phyloP scores from a whole-genome alignment of 1,140 invertebrate genomes.

The Riptortus pedestris region DNA sequence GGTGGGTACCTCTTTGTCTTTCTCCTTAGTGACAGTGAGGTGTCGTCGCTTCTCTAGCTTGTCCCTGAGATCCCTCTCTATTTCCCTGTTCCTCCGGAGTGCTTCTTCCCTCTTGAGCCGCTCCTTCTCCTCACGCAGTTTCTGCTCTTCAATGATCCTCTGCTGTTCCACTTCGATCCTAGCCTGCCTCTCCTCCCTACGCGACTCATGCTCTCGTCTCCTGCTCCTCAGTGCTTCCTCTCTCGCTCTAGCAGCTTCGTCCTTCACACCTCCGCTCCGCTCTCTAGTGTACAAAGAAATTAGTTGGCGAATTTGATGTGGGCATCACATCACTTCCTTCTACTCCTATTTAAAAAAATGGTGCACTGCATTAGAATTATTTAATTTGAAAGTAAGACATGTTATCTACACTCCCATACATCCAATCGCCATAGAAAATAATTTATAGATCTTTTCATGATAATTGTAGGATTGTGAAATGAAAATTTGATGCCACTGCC shows the following conservation, averaged over 20 bases:
- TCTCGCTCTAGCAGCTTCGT: conserved; percentile 40
- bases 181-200: conserved; percentile 13
- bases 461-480: too few relatives aligned
- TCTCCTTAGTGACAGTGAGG: conserved; percentile 10
- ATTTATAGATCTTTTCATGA: too few relatives aligned
- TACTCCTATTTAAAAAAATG: too few relatives aligned
- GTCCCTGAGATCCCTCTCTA: conserved; percentile 7
- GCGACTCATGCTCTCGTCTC: conserved; percentile 6
- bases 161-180: conserved; percentile 22
- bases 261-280: not conserved
- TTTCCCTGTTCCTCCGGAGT: conserved; percentile 5
- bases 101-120: conserved; percentile 22
- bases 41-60: conserved; percentile 19
- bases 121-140: conserved; percentile 10
- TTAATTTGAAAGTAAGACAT: too few relatives aligned
- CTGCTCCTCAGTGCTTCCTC: conserved; percentile 29
- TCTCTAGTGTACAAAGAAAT: not conserved
- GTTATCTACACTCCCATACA: too few relatives aligned
- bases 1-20: conserved; percentile 6
- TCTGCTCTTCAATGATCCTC: conserved; percentile 18
- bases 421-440: too few relatives aligned
- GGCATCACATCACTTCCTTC: too few relatives aligned
- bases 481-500: too few relatives aligned
- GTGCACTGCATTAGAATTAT: too few relatives aligned
- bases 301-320: not conserved